phyloP scores from a whole-genome alignment of 92 coral and sea anemone species.

The Parazoanthus atlanticus region DNA sequence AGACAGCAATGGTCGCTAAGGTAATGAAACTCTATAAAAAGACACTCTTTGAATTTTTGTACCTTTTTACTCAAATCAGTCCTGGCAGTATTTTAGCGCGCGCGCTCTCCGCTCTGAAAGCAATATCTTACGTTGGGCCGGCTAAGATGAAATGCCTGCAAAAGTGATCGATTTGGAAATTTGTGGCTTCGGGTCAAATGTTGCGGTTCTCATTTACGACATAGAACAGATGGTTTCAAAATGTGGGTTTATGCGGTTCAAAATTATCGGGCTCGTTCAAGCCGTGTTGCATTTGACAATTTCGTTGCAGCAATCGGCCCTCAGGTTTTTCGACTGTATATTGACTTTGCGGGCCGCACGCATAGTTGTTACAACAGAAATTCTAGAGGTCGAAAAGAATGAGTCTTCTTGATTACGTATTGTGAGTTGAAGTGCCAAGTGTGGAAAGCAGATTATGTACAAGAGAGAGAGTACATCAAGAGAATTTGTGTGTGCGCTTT shows the following conservation, averaged over 20 bases:
- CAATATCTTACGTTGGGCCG: background rate
- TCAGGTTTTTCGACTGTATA: background rate
- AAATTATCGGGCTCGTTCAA: conserved; percentile 9
- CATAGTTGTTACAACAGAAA: conserved; percentile 23
- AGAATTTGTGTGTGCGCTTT: conserved; percentile 2
- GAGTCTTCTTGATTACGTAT: background rate
- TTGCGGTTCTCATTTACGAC: conserved; percentile 20
- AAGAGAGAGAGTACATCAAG: conserved; percentile 14
- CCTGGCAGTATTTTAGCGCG: background rate
- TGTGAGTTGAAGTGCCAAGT: conserved; percentile 33
- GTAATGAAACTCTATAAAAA: conserved; percentile 50
- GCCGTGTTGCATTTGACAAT: background rate
- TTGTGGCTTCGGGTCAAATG: conserved; percentile 21
- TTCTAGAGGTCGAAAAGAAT: background rate
- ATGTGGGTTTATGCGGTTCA: background rate
- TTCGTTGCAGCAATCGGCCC: conserved; percentile 3
- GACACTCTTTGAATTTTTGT: background rate
- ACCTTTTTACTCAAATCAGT: background rate
- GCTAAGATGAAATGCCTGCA: background rate
- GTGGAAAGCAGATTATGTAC: conserved; percentile 36
- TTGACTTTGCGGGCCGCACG: conserved; percentile 14
- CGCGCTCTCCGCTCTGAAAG: background rate
- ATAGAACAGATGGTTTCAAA: conserved; percentile 11
- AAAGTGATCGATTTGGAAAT: conserved; percentile 1
- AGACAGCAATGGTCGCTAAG: conserved; percentile 98